Evolutionary conservation across 2,888 invertebrate species (phyloP).

Genomic region (Cabera pusaria): DNA sequence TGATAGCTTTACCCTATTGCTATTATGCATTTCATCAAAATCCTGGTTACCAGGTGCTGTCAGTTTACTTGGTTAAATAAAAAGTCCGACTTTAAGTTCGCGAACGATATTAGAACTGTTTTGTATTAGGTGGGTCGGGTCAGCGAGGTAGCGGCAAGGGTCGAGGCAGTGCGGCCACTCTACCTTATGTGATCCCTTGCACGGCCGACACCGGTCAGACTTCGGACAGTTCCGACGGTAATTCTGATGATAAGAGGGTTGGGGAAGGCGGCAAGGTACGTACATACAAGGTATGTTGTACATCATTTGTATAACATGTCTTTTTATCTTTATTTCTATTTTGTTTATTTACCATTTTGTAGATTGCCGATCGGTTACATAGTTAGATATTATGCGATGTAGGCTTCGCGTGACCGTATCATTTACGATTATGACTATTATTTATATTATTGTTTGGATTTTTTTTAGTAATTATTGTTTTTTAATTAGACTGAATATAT

Average conservation of each 20-base stretch:
- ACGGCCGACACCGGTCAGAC: conserved; percentile 70
- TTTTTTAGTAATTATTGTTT: conserved; percentile 4
- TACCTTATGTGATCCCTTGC: conserved; percentile 78
- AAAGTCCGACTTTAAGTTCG: no score
- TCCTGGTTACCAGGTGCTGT: no score
- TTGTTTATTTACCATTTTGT: conserved; percentile 28
- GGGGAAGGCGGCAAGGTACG: conserved; percentile 70
- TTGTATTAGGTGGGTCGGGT: conserved; percentile 43
- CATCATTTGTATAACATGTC: conserved; percentile 33
- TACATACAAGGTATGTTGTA: conserved; percentile 35
- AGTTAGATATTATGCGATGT: conserved; percentile 9
- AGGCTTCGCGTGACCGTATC: conserved; percentile 12
- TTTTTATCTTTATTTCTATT: conserved; percentile 21
- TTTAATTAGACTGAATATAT: conserved; percentile 4
- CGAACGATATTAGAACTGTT: conserved; percentile 5
- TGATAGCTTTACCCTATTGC: no score
- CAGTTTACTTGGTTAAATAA: no score
- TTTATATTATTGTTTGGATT: conserved; percentile 8
- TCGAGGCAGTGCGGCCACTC: conserved; percentile 63
- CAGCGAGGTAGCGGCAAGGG: conserved; percentile 74
- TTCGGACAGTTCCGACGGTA: conserved; percentile 74
- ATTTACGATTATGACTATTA: conserved; percentile 8
- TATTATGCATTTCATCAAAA: no score
- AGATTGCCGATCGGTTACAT: conserved; percentile 25
- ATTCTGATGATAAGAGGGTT: conserved; percentile 62